Conservation (phyloP, 2,797 vertebrate species). For the Pithecia hirsuta region DNA sequence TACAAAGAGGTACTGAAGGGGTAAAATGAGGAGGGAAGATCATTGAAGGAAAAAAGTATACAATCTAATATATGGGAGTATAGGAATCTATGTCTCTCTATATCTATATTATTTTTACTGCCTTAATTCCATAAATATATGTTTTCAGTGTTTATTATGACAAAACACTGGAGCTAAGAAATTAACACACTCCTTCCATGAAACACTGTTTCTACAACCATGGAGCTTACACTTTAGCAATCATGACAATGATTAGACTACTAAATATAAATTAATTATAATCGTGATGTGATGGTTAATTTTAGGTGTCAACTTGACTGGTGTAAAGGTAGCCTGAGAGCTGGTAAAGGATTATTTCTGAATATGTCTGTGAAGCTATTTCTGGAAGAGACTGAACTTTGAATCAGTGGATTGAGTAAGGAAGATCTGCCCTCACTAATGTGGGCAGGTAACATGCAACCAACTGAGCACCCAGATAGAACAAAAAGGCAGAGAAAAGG, state of each 20-base stretch:
- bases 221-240: background rate
- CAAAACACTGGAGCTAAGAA: background rate
- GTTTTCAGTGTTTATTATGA: constrained; percentile 8
- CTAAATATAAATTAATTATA: background rate
- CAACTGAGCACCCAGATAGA: background rate
- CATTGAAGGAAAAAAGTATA: background rate
- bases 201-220: background rate
- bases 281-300: background rate
- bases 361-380: background rate
- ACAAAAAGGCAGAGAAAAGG: background rate
- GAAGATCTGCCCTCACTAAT: too few species aligned
- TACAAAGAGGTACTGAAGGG: background rate
- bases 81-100: background rate
- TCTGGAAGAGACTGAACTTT: background rate
- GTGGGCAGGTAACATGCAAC: background rate
- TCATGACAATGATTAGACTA: background rate
- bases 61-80: background rate
- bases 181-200: background rate
- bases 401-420: background rate
- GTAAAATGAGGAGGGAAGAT: background rate
- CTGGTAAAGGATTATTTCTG: background rate
- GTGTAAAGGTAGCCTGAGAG: background rate
- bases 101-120: background rate
- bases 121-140: background rate
- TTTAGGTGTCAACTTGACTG: background rate